A percentile compares a stretch with the other conserved stretches of the same genome.
phyloP scores from a whole-genome alignment of 2,113 vertebrate genomes.

The Gambusia affinis region DNA sequence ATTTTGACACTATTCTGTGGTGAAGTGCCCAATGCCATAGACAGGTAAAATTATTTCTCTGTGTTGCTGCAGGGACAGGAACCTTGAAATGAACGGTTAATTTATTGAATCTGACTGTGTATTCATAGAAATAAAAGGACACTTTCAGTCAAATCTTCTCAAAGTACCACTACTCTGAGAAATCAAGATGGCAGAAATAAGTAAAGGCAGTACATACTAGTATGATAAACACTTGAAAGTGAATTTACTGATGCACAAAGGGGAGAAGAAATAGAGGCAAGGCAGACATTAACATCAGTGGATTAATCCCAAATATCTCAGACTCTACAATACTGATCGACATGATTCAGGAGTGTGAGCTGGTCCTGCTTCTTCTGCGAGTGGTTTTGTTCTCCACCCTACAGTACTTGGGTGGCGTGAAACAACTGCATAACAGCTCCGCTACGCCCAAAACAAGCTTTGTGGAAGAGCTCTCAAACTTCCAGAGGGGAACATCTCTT shows the following conservation, averaged over 20 bases:
- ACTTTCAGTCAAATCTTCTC: no score
- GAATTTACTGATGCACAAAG: conserved; percentile 21
- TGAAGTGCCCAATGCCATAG: no score
- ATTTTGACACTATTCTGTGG: no score
- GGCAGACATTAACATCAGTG: conserved; percentile 19
- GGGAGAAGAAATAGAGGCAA: conserved; percentile 4
- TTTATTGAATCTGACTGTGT: not conserved
- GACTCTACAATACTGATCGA: conserved; percentile 34
- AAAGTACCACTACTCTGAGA: no score
- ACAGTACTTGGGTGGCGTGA: conserved; percentile 45
- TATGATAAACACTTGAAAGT: conserved; percentile 13
- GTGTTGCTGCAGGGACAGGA: not conserved
- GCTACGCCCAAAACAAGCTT: conserved; percentile 47
- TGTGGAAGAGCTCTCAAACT: conserved; percentile 41
- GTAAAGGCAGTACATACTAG: not conserved
- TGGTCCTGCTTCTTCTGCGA: conserved; percentile 29
- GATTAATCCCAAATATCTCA: conserved; percentile 60
- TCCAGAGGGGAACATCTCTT: conserved; percentile 24
- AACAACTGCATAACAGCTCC: conserved; percentile 53
- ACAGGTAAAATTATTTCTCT: no score
- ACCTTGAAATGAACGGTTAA: not conserved
- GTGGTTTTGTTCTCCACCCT: conserved; percentile 40
- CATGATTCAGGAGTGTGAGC: conserved; percentile 22
- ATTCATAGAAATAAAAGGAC: not conserved
- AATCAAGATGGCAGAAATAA: not conserved